Base-by-base conservation (phyloP, 2,888 invertebrate species). In the Molanna angustata region DNA sequence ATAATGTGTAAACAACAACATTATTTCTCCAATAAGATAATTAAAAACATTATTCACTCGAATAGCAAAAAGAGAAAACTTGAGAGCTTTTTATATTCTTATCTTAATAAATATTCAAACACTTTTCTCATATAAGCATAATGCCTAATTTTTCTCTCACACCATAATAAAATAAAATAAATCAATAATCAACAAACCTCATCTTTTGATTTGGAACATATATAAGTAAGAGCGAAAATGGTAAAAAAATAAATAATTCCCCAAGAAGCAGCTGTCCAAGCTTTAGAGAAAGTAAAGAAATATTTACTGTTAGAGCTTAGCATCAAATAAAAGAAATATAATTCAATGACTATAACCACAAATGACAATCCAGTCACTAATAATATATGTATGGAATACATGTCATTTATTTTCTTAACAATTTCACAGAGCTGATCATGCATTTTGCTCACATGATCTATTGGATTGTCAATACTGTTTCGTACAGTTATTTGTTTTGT, bases 291-390 rank as follows among this genome's bases (percentile, higher is more conserved):
- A 2, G 50, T 44, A 9, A 54, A 18, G 4, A 11, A 9, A 14
- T 49, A 52, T 11, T 49, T 49, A 13, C 31, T n/a, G 33, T 56
- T 52, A 2, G 19, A 3, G 31, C 56, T 56, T 13, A 58, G 27
- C 53, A 58, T 56, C 42, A 58, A 32, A 41, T 58, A 58, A 18
- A 58, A 48, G 16, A 52, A 53, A 32, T 58, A 58, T 17, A 58
- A 32, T 22, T 56, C 55, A 7, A 41, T 47, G 3, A 53, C 52
- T 20, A 55, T 19, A 2, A 48, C 47, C 2, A 54, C 52, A 47
- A 57, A 57, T 9, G 54, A 13, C 1, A 46, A 39, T 14, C 52
- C 46, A 4, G 47, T 46, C 9, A 18, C 32, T n/a, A 54, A 9
- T 14, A 57, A 33, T 6, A 57, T 49, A 11, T 48, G 51, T 3